These are phyloP conservation scores for Caloenas nicobarica DNA, from an alignment of 2,113 vertebrate genomes.

Conservation along the genomic window DNA sequence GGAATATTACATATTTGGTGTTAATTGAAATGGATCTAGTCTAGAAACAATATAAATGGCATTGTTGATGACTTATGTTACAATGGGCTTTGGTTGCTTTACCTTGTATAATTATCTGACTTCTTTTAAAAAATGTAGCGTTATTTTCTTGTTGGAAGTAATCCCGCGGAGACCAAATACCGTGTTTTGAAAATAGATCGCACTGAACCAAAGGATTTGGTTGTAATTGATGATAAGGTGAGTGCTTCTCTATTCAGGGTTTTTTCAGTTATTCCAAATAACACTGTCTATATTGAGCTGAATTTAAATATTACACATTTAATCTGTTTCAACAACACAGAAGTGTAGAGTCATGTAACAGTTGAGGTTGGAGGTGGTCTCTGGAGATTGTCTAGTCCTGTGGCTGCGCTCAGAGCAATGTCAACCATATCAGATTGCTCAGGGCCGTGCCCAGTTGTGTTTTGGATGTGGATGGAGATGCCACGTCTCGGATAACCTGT, in stretches of 20 bases:
- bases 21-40: not conserved
- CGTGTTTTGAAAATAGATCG: conserved; percentile 96
- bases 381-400: not conserved
- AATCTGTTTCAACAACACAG: not conserved
- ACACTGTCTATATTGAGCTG: not conserved
- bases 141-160: conserved; percentile 94
- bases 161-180: conserved; percentile 93
- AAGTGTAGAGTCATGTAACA: not conserved
- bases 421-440: not conserved
- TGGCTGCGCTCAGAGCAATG: accelerated
- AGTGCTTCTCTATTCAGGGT: not conserved
- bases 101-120: not conserved
- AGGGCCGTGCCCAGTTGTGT: accelerated
- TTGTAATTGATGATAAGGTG: conserved; percentile 95
- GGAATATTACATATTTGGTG: not conserved
- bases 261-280: not conserved
- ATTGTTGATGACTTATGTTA: not conserved
- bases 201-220: conserved; percentile 94
- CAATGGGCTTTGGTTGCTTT: not conserved
- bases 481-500: not conserved
- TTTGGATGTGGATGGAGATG: not conserved
- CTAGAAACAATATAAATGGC: not conserved
- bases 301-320: not conserved
- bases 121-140: conserved; percentile 76
- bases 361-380: not conserved